A percentile compares a stretch with the other conserved stretches of the same genome.
These are phyloP conservation scores for Conus ventricosus DNA, from an alignment of 1,140 invertebrate species.

Conservation along the genomic window DNA sequence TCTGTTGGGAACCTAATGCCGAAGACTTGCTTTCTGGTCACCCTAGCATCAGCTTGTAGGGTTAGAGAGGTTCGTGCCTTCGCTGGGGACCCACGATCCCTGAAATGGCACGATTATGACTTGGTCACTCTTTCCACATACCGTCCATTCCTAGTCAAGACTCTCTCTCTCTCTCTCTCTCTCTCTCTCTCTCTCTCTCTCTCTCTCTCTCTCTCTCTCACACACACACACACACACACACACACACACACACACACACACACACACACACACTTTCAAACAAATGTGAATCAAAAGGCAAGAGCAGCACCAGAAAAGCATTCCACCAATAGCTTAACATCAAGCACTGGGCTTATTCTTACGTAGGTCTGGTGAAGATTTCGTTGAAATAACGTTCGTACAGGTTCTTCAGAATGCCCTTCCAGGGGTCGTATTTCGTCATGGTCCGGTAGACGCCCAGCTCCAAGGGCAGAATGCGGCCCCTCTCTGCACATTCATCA, in stretches of 20 bases:
- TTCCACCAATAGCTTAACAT: neutral
- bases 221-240: constrained; percentile 11
- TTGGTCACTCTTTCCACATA: too few species aligned
- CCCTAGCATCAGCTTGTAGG: too few species aligned
- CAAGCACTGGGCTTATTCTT: constrained; percentile 41
- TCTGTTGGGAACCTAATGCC: too few species aligned
- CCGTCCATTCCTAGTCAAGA: too few species aligned
- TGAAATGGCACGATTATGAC: too few species aligned
- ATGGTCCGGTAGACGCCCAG: constrained; percentile 56
- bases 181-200: too few species aligned
- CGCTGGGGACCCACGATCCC: too few species aligned
- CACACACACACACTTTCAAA: too few species aligned
- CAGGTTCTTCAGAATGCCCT: constrained; percentile 64
- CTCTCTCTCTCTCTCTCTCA: neutral
- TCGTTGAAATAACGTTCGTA: constrained; percentile 59
- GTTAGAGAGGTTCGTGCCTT: too few species aligned
- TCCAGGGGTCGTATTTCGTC: constrained; percentile 57
- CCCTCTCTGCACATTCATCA: constrained; percentile 50
- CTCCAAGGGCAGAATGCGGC: constrained; percentile 54
- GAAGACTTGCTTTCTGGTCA: too few species aligned
- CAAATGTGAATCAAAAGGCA: neutral
- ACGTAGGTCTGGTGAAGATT: constrained; percentile 61
- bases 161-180: too few species aligned
- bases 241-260: too few species aligned
- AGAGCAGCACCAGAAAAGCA: neutral